Evolutionary conservation across 30 jellyfish, hydroid and myxozoan species (phyloP), one percentile per base, ranked within the genome.

Genomic region (Kudoa iwatai): DNA sequence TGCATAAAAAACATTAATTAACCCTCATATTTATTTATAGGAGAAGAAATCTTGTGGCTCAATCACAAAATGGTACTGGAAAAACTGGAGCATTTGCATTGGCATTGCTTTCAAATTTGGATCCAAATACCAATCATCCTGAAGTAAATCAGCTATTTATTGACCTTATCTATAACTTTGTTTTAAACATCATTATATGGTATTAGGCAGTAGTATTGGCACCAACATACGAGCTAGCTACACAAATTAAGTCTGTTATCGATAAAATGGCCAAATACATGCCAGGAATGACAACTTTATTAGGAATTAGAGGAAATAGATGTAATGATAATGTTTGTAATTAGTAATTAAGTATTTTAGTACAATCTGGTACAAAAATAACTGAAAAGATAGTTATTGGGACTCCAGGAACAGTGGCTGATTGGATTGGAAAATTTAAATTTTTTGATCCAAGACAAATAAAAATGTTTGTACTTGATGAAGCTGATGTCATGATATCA

Each of bases 401-500:
- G 19, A 77, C 96, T 6, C 96, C 96, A 0, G 96, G 96, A 12
- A 54, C 88, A 13, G 52, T 62, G 12, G 41, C 63, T 48, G 96
- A 77, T 43, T 77, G 96, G 96, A n/a, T 57, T 6, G 32, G 62
- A 28, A 48, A 65, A 16, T 40, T 32, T 25, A 66, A 66, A 7
- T 54, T 57, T 15, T 77, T 77, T 40, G 96, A 77, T 23, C 65
- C 96, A 12, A 63, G 48, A 66, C 62, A 77, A 38, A 45, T 77
- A 15, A 9, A 55, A 10, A 50, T 77, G 1, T 77, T 62, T 47
- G 96, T 77, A 1, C 55, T 77, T 33, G 96, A 77, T 47, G 96
- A 77, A 48, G 96, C 96, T 17, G 96, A 77, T 40, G 96, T 77
- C 47, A 77, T 77, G 96, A 77, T 77, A 4, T 77, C 96, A 25